These are phyloP conservation scores for Drosophila mauritiana DNA, from an alignment of 1,140 invertebrate genomes.

Conservation along the genomic window DNA sequence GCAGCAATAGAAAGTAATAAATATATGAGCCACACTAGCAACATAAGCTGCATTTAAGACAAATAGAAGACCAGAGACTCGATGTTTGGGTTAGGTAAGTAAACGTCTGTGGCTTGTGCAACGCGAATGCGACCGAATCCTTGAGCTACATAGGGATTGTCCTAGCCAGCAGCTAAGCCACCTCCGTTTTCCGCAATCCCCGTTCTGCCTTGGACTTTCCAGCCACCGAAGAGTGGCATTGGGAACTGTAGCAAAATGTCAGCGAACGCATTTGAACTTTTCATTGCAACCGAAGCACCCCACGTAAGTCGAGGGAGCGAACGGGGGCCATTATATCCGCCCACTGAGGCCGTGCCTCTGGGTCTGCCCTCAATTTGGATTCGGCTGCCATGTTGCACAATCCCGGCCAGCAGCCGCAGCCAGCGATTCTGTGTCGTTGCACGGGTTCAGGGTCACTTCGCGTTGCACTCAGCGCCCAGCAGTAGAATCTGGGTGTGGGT, in stretches of 20 bases:
- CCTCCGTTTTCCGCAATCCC: neutral
- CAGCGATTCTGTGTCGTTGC: constrained; percentile 64
- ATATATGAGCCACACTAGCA: neutral
- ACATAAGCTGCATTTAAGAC: constrained; percentile 7
- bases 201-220: neutral
- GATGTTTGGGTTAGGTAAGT: constrained; percentile 36
- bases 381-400: constrained; percentile 56
- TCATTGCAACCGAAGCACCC: constrained; percentile 45
- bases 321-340: constrained; percentile 19
- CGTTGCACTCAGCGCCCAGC: constrained; percentile 51
- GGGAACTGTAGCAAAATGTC: constrained; percentile 62
- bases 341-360: constrained; percentile 33
- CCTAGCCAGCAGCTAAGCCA: constrained; percentile 21
- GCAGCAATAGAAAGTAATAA: neutral
- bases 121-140: constrained; percentile 35
- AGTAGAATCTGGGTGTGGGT: constrained; percentile 40
- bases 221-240: constrained; percentile 41
- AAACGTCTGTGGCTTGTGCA: constrained; percentile 27
- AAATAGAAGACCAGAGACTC: constrained; percentile 2
- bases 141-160: constrained; percentile 60
- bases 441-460: constrained; percentile 73
- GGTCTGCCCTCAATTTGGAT: constrained; percentile 30
- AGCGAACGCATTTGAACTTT: constrained; percentile 78
- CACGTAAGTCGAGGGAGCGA: constrained; percentile 29
- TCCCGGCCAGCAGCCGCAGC: constrained; percentile 38